These are phyloP conservation scores for Thyatira batis DNA, from an alignment of 2,888 invertebrate genomes.

Conservation along the genomic window DNA sequence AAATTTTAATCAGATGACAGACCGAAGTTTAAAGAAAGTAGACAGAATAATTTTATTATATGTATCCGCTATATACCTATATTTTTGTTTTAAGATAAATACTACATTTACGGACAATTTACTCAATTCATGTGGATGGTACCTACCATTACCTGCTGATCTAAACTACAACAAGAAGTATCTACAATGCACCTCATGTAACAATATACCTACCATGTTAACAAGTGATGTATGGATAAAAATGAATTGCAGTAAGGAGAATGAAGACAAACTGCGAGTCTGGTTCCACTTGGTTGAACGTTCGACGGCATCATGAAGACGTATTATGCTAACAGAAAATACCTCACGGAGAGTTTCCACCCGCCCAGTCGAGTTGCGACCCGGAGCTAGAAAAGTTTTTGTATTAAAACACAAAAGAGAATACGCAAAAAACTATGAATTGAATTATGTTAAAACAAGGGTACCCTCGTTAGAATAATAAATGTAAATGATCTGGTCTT, in stretches of 20 bases:
- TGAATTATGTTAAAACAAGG: constrained; percentile 25
- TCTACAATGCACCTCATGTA: background rate
- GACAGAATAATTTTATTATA: too few relatives aligned
- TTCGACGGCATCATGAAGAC: constrained; percentile 51
- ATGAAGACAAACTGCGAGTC: constrained; percentile 44
- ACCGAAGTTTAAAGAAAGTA: too few relatives aligned
- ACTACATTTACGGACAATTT: too few relatives aligned
- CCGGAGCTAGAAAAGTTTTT: constrained; percentile 35
- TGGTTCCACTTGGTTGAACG: constrained; percentile 37
- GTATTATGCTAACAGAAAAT: constrained; percentile 50
- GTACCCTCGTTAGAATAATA: constrained; percentile 26
- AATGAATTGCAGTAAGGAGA: constrained; percentile 34
- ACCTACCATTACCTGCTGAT: background rate
- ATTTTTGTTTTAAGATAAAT: too few relatives aligned
- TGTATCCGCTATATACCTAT: too few relatives aligned
- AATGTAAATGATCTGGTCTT: constrained; percentile 27
- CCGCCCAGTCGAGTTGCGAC: constrained; percentile 11
- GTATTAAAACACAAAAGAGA: constrained; percentile 35
- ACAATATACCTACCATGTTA: background rate
- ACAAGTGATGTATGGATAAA: constrained; percentile 25
- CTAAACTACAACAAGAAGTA: background rate
- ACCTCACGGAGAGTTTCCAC: constrained; percentile 23
- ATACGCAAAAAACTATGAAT: constrained; percentile 37
- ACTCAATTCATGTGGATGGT: too few relatives aligned
- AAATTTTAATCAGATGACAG: background rate